Evolutionary conservation across 2,797 vertebrate genomes (phyloP), one percentile per base, ranked within the genome.

Genomic region (Acanthis flammea): DNA sequence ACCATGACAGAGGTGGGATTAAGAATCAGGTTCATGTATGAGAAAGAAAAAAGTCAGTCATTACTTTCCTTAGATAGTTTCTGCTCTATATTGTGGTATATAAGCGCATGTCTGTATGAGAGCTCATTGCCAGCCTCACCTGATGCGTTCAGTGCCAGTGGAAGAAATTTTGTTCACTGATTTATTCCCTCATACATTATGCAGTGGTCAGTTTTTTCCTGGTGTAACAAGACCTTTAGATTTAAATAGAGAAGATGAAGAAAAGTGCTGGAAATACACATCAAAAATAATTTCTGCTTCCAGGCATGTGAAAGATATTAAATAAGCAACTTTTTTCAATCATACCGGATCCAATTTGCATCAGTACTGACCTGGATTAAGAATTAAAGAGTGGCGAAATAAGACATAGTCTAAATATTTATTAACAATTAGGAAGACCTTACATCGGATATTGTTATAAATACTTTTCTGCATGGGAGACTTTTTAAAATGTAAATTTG

Each of bases 71-170:
- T 28, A 41, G 27, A 12, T 7, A 19, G 8, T 13, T 53, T 77
- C 42, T 86, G 42, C 14, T 87, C 19, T 42, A 2, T 3, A 17
- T 9, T 44, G 10, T 8, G 53, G 10, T 5, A 10, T 33, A 25
- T 3, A 67, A 45, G 83, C 21, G 2, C 12, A 14, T 8, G 21
- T 10, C 37, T 55, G 6, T 39, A 8, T 33, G 47, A 70, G 41
- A 86, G 13, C 12, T 80, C 80, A 7, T 25, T 42, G 42, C 6
- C 66, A 81, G 50, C 15, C 57, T 84, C 41, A 39, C 19, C 30
- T 14, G 1, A 3, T 60, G 7, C 0, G 0, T 65, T n/a, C 41
- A 35, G 31, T 44, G 31, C 5, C 31, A 42, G 9, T 39, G 12
- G 67, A 87, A 79, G 31, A 70, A 77, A 41, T 41, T 79, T 76